Evolutionary conservation across 2,113 vertebrate genomes (phyloP), one percentile per base, ranked within the genome.

Genomic region (Hippocampus mohnikei): DNA sequence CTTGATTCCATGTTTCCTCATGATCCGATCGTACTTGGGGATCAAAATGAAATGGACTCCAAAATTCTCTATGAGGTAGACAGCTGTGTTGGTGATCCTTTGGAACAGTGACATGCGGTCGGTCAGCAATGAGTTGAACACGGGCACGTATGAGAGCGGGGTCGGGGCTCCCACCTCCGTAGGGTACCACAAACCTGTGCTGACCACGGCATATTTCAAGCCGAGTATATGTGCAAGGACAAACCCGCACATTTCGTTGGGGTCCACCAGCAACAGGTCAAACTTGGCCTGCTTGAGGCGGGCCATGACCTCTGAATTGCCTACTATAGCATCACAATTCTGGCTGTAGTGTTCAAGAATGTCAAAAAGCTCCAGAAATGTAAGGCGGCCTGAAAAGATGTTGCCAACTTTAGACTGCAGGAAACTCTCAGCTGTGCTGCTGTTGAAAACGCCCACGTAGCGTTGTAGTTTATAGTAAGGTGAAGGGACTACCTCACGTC

Each of bases 201-300:
- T 97, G 88, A 99, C 96, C 62, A 99, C 96, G 0, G 96, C 95
- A 0, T 99, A 98, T 77, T 94, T 93, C 74, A 98, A 94, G n/a
- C 94, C 94, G 71, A 99, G 81, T 58, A 98, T 94, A 66, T 98
- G 96, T 66, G 96, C 98, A 66, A 98, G 93, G 72, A 98, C 93
- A 90, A 99, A 98, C 76, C 98, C 98, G 80, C 98, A 99, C 95
- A 99, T 99, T 88, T 99, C 98, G 41, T 99, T 99, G 9, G 98
- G 96, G 90, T 99, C 98, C 66, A 99, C 97, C 37, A 99, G 92
- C 80, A 99, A 90, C 77, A 99, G 91, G 87, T 99, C 96, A 81
- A 98, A 99, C 27, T 91, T 88, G 61, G 95, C 95, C 68, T 92
- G 92, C 76, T 94, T 95, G 74, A 99, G 92, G 42, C 84, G 90